A percentile compares a stretch with the other conserved stretches of the same genome.
phyloP scores from a whole-genome alignment of 2,797 vertebrate species.

The Trematocara caparti region DNA sequence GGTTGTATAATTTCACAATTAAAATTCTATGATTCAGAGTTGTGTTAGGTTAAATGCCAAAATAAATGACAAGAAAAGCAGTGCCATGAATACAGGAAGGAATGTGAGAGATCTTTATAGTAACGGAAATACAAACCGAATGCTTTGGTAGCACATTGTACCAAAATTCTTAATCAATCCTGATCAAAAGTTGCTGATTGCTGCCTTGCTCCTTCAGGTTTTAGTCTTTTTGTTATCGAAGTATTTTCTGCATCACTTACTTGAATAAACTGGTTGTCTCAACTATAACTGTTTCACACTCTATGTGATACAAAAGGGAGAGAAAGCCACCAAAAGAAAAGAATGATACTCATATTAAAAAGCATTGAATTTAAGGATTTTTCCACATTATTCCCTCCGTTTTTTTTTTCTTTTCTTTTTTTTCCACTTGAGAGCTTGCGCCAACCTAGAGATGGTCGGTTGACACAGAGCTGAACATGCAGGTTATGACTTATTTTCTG shows the following conservation, averaged over 20 bases:
- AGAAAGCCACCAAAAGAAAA: not conserved
- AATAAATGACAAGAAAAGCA: not conserved
- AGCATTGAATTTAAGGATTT: not conserved
- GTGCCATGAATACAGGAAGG: not conserved
- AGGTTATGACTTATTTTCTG: conserved; percentile 50
- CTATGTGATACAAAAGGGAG: conserved; percentile 3
- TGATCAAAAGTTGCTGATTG: conserved; percentile 10
- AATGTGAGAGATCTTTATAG: not conserved
- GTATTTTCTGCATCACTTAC: conserved; percentile 45
- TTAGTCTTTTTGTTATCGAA: conserved; percentile 50
- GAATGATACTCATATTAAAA: not conserved
- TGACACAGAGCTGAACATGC: conserved; percentile 37
- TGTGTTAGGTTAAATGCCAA: not conserved
- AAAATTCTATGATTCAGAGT: not conserved
- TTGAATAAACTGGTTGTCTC: conserved; percentile 65
- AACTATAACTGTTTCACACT: conserved; percentile 26
- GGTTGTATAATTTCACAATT: not conserved
- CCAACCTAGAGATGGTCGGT: conserved; percentile 4
- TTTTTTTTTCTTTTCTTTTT: not conserved
- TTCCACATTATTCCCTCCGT: not conserved
- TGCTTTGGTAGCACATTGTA: not conserved
- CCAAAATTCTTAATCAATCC: not conserved
- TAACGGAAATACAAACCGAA: not conserved
- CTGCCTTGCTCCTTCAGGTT: not conserved
- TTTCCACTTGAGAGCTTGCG: not conserved